Percentiles rank a stretch among this genome's conserved stretches.
phyloP scores from a whole-genome alignment of 2,888 invertebrate genomes.

The Helleia helle region DNA sequence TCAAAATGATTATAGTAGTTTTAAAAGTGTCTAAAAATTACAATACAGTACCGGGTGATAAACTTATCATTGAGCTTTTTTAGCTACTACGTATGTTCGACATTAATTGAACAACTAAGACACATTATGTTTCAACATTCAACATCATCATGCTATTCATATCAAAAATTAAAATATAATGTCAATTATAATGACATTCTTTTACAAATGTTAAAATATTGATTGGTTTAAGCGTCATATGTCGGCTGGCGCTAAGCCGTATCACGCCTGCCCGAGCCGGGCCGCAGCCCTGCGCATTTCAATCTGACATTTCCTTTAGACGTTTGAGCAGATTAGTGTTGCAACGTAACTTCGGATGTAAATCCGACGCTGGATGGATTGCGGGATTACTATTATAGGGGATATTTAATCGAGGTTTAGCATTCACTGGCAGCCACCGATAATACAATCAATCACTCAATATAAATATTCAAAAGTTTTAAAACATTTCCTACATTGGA shows the following conservation, averaged over 20 bases:
- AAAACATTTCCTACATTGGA: slow-evolving; percentile 7
- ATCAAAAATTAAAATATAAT: too few species aligned
- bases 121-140: too few species aligned
- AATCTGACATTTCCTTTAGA: slow-evolving; percentile 75
- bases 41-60: too few species aligned
- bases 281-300: slow-evolving; percentile 61
- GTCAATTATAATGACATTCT: background rate
- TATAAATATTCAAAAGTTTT: slow-evolving; percentile 4
- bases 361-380: slow-evolving; percentile 67
- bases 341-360: slow-evolving; percentile 61
- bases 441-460: slow-evolving; percentile 26
- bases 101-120: too few species aligned
- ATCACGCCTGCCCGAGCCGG: slow-evolving; percentile 48
- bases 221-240: too few species aligned
- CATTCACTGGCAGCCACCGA: slow-evolving; percentile 38
- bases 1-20: background rate
- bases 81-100: too few species aligned
- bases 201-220: too few species aligned
- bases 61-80: too few species aligned
- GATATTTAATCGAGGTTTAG: slow-evolving; percentile 61
- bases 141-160: too few species aligned
- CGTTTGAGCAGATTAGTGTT: slow-evolving; percentile 72
- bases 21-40: too few species aligned
- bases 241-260: slow-evolving; percentile 54
- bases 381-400: slow-evolving; percentile 65